Conservation (phyloP, 2,113 vertebrate genomes). For the Prinia subflava region DNA sequence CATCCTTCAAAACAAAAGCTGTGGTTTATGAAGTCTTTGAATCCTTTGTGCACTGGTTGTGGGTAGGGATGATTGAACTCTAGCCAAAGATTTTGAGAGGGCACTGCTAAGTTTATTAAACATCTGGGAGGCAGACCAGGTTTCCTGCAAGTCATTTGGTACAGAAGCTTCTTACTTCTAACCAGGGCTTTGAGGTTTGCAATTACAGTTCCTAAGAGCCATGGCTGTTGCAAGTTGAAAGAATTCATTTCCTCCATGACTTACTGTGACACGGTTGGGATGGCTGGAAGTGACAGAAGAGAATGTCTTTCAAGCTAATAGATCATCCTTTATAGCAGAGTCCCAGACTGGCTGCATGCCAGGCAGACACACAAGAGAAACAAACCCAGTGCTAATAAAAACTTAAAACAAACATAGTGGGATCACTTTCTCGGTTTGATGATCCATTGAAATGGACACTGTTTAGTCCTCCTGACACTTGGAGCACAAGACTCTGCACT, state of each 20-base stretch:
- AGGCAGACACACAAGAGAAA: neutral
- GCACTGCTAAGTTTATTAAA: constrained; percentile 3
- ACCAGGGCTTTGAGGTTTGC: neutral
- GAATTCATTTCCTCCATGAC: neutral
- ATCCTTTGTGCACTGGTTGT: neutral
- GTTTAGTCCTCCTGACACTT: fast-evolving
- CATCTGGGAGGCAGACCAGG: constrained; percentile 15
- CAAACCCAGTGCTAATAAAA: neutral
- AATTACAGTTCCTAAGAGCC: neutral
- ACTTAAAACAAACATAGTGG: neutral
- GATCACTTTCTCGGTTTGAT: neutral
- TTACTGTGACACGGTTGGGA: neutral
- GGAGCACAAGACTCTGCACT: neutral
- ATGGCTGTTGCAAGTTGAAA: neutral
- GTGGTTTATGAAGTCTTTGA: neutral
- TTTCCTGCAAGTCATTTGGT: neutral
- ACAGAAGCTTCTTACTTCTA: neutral
- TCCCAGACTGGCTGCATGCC: neutral
- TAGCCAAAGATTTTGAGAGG: neutral
- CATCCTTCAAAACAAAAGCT: neutral
- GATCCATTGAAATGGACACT: neutral
- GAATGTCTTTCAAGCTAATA: neutral
- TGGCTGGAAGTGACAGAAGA: neutral
- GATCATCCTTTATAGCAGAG: neutral
- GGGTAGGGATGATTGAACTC: neutral